Evolutionary conservation across 2,113 vertebrate species (phyloP), one percentile per base, ranked within the genome.

Genomic region (Odocoileus hemionus): DNA sequence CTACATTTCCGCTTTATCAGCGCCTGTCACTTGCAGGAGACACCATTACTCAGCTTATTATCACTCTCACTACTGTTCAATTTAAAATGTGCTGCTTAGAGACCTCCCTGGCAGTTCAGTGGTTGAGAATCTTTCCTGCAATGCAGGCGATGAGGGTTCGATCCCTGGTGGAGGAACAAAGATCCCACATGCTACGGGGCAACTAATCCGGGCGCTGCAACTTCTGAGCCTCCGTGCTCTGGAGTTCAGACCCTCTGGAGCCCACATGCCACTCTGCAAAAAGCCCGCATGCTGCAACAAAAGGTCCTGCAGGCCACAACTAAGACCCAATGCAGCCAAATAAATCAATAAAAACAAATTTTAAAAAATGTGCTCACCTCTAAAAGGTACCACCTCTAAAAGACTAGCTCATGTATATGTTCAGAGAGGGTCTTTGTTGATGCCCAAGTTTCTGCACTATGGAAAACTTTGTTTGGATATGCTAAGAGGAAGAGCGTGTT

Each of bases 381-480:
- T 97, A 94, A 96, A 93, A 89, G 74, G 36, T 54, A 95, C 52
- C 94, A 17, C 54, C 54, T 84, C 90, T 97, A 96, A 97, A 86
- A 98, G 84, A 95, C 74, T 89, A 96, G 80, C 95, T 97, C 95
- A 91, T 90, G 89, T 97, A 94, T 0, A 0, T 97, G 89, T 96
- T 98, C 96, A 97, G 86, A 98, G 91, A 97, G 28, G 92, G 85
- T 98, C 98, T 98, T 99, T 98, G 99, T 97, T 98, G 97, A 93
- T 92, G 36, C 50, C 1, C 95, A 86, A 98, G 97, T 98, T 98
- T 97, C 95, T 92, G 55, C 67, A 57, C 13, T 54, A 86, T 96
- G 95, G 95, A 94, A 97, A 98, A 95, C 95, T 98, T 98, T 87
- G 60, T 94, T 98, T 97, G 96, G 96, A 86, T 97, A 78, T 95